Evolutionary conservation across 2,113 vertebrate genomes (phyloP).

Genomic region (Syrmaticus mikado): DNA sequence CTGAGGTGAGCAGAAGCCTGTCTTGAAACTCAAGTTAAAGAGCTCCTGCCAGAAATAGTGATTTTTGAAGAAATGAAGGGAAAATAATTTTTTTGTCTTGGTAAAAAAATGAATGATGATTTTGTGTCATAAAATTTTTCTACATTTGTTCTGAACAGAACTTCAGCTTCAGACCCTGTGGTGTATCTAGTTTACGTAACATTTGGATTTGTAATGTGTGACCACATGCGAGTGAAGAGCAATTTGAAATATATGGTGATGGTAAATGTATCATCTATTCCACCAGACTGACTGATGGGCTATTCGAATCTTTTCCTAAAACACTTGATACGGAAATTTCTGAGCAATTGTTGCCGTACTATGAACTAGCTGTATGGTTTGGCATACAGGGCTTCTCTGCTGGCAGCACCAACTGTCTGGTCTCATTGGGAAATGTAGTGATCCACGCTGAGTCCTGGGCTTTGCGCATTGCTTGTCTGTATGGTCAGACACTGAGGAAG

Average conservation of each 20-base stretch:
- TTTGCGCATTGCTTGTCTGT: slow-evolving; percentile 28
- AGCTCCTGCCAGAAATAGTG: neutral
- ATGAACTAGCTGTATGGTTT: slow-evolving; percentile 36
- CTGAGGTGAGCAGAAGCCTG: neutral
- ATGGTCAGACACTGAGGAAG: slow-evolving; percentile 28
- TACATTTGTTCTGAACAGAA: neutral
- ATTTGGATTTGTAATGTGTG: neutral
- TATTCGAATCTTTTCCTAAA: slow-evolving; percentile 50
- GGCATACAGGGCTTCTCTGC: neutral
- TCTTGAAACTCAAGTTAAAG: neutral
- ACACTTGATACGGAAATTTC: slow-evolving; percentile 16
- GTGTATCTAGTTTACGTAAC: neutral
- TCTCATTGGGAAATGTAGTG: slow-evolving; percentile 14
- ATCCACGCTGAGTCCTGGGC: neutral
- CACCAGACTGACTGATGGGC: neutral
- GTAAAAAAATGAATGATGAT: neutral
- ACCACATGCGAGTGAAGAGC: neutral
- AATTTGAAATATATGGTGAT: neutral
- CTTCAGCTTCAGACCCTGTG: neutral
- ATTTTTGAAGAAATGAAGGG: neutral
- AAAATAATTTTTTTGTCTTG: neutral
- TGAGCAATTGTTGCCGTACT: neutral
- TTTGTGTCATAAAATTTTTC: neutral
- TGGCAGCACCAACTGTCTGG: neutral
- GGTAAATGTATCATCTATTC: neutral